Evolutionary conservation across 1,140 invertebrate genomes (phyloP).

Genomic region (Calephelis virginiensis): DNA sequence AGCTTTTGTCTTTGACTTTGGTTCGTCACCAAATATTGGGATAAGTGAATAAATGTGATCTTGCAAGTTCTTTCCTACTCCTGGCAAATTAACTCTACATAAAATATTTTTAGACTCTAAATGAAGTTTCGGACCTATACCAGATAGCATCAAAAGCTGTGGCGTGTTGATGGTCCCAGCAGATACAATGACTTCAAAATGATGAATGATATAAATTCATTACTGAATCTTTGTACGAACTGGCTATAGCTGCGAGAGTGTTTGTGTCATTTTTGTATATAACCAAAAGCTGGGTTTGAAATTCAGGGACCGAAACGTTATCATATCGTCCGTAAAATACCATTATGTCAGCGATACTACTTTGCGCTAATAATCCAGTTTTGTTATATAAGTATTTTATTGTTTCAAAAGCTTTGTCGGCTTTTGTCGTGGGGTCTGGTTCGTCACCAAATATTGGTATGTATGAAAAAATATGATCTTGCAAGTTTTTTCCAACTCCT

Average conservation of each 20-base stretch:
- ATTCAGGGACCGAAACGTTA: not conserved
- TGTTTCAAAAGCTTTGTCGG: conserved; percentile 28
- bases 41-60: conserved; percentile 44
- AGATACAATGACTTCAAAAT: conserved; percentile 31
- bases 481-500: too few species aligned
- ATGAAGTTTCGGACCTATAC: too few species aligned
- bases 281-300: not conserved
- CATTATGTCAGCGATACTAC: not conserved
- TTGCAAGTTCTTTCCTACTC: too few species aligned
- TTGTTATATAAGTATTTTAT: conserved; percentile 35
- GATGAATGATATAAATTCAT: conserved; percentile 54
- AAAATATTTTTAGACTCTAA: too few species aligned
- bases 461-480: conserved; percentile 47
- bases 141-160: too few species aligned
- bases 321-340: not conserved
- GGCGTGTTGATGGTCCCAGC: conserved; percentile 29
- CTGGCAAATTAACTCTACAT: too few species aligned
- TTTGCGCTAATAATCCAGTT: conserved; percentile 34
- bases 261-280: not conserved
- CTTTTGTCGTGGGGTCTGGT: conserved; percentile 23
- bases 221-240: conserved; percentile 27
- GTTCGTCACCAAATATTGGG: conserved; percentile 43
- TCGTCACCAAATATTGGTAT: conserved; percentile 46
- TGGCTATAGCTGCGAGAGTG: not conserved
- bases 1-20: conserved; percentile 18